A percentile compares a stretch with the other conserved stretches of the same genome.
Evolutionary conservation across 2,888 invertebrate species (phyloP).

Genomic region (Apodemia zela): DNA sequence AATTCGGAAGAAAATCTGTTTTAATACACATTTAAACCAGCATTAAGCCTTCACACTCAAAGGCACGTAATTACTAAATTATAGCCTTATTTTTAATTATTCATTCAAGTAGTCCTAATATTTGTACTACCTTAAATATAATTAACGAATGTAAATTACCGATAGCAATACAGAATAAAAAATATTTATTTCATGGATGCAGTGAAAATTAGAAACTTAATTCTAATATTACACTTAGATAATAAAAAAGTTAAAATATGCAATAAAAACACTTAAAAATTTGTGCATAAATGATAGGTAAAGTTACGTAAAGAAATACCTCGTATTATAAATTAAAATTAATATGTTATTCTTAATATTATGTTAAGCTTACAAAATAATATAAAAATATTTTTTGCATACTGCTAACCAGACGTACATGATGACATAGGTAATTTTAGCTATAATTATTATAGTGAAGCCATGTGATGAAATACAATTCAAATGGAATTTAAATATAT

Average conservation of each 20-base stretch:
- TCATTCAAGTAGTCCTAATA: not conserved
- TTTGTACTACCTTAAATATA: constrained; percentile 2
- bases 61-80: constrained; percentile 9
- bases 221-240: constrained; percentile 14
- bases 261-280: constrained; percentile 13
- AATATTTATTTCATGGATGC: not conserved
- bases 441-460: no score
- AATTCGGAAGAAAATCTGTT: not conserved
- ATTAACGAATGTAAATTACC: not conserved
- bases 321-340: constrained; percentile 5
- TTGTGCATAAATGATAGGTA: constrained; percentile 11
- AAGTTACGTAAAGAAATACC: not conserved
- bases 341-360: not conserved
- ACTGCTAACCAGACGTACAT: not conserved
- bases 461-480: no score
- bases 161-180: not conserved
- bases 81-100: constrained; percentile 1
- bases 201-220: constrained; percentile 8
- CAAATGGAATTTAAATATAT: no score
- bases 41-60: not conserved
- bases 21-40: not conserved
- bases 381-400: constrained; percentile 4
- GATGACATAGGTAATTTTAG: not conserved
- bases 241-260: constrained; percentile 11
- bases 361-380: constrained; percentile 5